A percentile compares a stretch with the other conserved stretches of the same genome.
phyloP scores from a whole-genome alignment of 2,888 invertebrate genomes.

The Drosophila affinis region DNA sequence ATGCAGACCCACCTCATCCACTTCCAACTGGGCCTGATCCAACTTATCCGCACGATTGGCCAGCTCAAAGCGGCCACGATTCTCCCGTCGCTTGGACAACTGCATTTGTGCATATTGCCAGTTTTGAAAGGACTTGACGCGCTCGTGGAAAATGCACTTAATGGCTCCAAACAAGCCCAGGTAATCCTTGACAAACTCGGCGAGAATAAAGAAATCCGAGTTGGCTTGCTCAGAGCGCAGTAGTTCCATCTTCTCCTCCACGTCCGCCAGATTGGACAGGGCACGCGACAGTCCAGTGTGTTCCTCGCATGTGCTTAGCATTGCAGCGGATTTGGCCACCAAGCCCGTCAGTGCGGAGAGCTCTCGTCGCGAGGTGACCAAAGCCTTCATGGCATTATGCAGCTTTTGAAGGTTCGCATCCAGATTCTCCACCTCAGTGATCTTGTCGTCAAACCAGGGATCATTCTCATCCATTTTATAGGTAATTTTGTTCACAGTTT shows the following conservation, averaged over 20 bases:
- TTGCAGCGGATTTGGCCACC: slow-evolving; percentile 94
- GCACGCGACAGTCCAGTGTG: slow-evolving; percentile 95
- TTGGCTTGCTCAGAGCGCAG: slow-evolving; percentile 96
- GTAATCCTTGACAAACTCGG: slow-evolving; percentile 98
- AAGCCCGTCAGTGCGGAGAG: slow-evolving; percentile 90
- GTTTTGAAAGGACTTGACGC: slow-evolving; percentile 92
- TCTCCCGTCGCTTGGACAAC: slow-evolving; percentile 96
- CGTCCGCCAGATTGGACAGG: slow-evolving; percentile 94
- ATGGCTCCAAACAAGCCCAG: slow-evolving; percentile 95
- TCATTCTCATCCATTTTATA: slow-evolving; percentile 99
- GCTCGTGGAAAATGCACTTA: slow-evolving; percentile 90
- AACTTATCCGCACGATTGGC: slow-evolving; percentile 95
- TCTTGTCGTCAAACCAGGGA: slow-evolving; percentile 99
- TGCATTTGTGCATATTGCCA: slow-evolving; percentile 99
- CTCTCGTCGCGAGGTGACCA: slow-evolving; percentile 94
- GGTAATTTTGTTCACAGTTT: slow-evolving; percentile 98
- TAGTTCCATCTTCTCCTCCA: slow-evolving; percentile 92
- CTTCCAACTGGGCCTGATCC: slow-evolving; percentile 94
- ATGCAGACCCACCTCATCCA: slow-evolving; percentile 89
- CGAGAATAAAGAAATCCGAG: slow-evolving; percentile 95
- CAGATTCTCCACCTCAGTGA: slow-evolving; percentile 94
- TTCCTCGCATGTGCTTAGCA: slow-evolving; percentile 96
- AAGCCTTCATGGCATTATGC: slow-evolving; percentile 92
- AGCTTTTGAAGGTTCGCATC: slow-evolving; percentile 95
- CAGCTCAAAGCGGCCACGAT: slow-evolving; percentile 95